Conservation (phyloP, 2,888 invertebrate genomes). For the Drosophila prostipennis region DNA sequence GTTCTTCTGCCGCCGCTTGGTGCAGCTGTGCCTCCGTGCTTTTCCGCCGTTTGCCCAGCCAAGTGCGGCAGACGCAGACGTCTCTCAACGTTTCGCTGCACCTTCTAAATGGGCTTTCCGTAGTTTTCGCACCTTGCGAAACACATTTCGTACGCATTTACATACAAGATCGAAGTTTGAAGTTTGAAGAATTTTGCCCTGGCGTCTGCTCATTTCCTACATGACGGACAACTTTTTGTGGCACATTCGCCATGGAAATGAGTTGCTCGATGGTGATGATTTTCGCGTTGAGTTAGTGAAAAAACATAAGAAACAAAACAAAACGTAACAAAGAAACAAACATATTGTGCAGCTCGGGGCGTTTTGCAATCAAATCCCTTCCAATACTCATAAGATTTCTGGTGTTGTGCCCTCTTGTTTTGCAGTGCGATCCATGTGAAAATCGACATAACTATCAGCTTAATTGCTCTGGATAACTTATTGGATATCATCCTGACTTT, state of each 20-base stretch:
- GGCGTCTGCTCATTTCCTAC: constrained; percentile 69
- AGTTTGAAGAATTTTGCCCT: constrained; percentile 54
- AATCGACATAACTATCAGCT: constrained; percentile 59
- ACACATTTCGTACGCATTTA: constrained; percentile 74
- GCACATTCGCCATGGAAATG: constrained; percentile 51
- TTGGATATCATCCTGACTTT: constrained; percentile 45
- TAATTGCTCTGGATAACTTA: constrained; percentile 69
- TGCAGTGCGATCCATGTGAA: constrained; percentile 76
- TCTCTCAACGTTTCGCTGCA: constrained; percentile 81
- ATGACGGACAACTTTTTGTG: constrained; percentile 70
- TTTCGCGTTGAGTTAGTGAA: constrained; percentile 60
- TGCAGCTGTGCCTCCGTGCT: constrained; percentile 45
- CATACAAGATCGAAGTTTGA: constrained; percentile 58
- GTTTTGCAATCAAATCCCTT: constrained; percentile 48
- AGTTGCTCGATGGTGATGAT: constrained; percentile 57
- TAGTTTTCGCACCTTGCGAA: constrained; percentile 78
- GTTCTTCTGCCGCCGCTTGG: constrained; percentile 24
- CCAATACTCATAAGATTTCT: constrained; percentile 55
- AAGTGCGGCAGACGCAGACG: constrained; percentile 60
- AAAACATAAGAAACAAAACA: constrained; percentile 11
- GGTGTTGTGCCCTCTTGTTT: constrained; percentile 68
- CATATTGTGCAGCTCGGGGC: constrained; percentile 65
- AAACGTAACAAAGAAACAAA: constrained; percentile 36
- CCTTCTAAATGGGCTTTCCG: constrained; percentile 80
- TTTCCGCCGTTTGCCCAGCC: constrained; percentile 65